phyloP scores from a whole-genome alignment of 2,888 invertebrate species.

The Tuta absoluta region DNA sequence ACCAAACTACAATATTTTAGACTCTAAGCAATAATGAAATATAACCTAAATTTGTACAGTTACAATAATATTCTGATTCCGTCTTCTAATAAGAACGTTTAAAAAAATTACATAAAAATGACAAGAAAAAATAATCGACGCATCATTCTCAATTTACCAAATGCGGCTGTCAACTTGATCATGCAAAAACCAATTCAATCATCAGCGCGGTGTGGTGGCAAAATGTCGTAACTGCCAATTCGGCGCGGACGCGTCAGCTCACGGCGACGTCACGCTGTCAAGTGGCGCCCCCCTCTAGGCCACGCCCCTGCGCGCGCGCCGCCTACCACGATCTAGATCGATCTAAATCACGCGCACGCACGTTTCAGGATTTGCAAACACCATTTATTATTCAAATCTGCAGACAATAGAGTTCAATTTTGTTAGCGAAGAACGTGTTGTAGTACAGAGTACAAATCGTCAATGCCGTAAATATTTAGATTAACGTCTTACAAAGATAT shows the following conservation, averaged over 20 bases:
- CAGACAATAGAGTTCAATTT: constrained; percentile 11
- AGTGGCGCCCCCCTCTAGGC: constrained; percentile 59
- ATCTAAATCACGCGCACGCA: constrained; percentile 59
- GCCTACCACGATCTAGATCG: constrained; percentile 71
- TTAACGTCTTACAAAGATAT: neutral
- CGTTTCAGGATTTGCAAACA: constrained; percentile 36
- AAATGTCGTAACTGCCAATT: constrained; percentile 30
- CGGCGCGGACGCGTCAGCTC: constrained; percentile 48
- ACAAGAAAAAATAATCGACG: neutral
- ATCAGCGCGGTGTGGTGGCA: neutral
- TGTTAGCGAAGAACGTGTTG: neutral
- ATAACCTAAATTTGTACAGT: neutral
- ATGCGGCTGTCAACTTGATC: constrained; percentile 15
- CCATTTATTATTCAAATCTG: constrained; percentile 10
- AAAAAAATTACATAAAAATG: constrained; percentile 9
- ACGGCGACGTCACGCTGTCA: constrained; percentile 59
- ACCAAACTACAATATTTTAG: neutral
- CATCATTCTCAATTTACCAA: constrained; percentile 16
- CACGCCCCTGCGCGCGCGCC: constrained; percentile 64
- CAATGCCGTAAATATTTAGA: neutral
- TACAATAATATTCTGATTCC: neutral
- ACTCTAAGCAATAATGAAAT: neutral
- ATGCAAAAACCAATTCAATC: constrained; percentile 9
- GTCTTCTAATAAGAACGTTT: neutral
- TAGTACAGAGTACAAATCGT: neutral